Percentiles rank a stretch among this genome's conserved stretches.
These are phyloP conservation scores for Patagioenas fasciata DNA, from an alignment of 2,113 vertebrate genomes.

Conservation along the genomic window DNA sequence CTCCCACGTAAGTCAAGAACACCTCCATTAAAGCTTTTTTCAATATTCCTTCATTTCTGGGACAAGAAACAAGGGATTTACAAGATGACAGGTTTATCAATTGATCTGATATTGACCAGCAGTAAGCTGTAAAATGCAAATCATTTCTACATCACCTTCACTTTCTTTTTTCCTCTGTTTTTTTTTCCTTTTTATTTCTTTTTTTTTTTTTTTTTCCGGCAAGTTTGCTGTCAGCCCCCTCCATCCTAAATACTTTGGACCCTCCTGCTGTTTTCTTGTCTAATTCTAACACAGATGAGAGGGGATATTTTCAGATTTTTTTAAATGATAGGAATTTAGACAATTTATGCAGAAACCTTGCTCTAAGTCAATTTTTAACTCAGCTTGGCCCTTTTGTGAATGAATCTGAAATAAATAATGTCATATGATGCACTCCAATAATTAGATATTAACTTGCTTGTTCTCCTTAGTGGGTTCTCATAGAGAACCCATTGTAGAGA, in stretches of 20 bases:
- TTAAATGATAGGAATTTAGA: not conserved
- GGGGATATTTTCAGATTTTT: not conserved
- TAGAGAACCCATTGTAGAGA: not conserved
- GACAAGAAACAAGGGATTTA: not conserved
- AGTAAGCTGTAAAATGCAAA: not conserved
- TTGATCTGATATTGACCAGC: not conserved
- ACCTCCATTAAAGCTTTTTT: not conserved
- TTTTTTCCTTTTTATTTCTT: not conserved
- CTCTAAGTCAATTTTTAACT: not conserved
- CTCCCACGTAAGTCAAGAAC: not conserved
- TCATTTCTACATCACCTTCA: not conserved
- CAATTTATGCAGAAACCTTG: not conserved
- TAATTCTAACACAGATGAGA: not conserved
- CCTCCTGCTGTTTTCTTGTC: not conserved
- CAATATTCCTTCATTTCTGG: not conserved
- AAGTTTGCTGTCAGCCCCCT: not conserved
- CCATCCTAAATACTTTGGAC: not conserved
- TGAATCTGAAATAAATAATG: not conserved
- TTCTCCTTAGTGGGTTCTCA: not conserved
- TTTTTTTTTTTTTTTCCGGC: not conserved
- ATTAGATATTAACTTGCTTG: not conserved
- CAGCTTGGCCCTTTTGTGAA: not conserved
- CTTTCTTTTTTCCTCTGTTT: rapidly evolving
- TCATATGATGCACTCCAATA: not conserved
- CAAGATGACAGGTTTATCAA: not conserved